Evolutionary conservation across 2,888 invertebrate species (phyloP).

Genomic region (Chouioia cunea): DNA sequence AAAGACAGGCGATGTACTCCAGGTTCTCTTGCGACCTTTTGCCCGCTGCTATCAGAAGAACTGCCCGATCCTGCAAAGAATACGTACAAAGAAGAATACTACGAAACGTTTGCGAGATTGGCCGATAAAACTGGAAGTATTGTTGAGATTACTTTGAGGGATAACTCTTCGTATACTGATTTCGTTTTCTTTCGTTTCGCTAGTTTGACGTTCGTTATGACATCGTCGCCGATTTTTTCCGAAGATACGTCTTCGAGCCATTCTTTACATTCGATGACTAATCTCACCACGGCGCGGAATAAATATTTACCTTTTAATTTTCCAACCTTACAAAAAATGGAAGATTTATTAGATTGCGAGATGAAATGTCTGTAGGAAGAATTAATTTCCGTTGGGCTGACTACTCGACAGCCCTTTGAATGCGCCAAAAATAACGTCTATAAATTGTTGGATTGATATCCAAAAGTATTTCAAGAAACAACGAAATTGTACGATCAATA

Average conservation of each 20-base stretch:
- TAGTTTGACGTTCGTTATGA: conserved; percentile 51
- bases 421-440: no score
- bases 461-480: neutral
- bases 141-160: conserved; percentile 40
- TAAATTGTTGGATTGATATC: no score
- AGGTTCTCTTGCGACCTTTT: conserved; percentile 52
- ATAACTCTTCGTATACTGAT: conserved; percentile 29
- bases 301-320: conserved; percentile 56
- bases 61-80: conserved; percentile 58
- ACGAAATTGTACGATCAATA: neutral
- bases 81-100: conserved; percentile 28
- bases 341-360: no score
- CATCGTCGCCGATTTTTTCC: conserved; percentile 51
- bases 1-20: conserved; percentile 53
- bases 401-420: no score
- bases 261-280: conserved; percentile 56
- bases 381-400: conserved; percentile 12
- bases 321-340: conserved; percentile 40
- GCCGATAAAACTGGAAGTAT: no score
- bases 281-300: conserved; percentile 57
- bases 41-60: conserved; percentile 51
- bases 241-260: conserved; percentile 55
- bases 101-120: no score
- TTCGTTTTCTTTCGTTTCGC: conserved; percentile 49
- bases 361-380: no score